Evolutionary conservation across 2,797 vertebrate species (phyloP).

Genomic region (Myiotriccus ornatus): DNA sequence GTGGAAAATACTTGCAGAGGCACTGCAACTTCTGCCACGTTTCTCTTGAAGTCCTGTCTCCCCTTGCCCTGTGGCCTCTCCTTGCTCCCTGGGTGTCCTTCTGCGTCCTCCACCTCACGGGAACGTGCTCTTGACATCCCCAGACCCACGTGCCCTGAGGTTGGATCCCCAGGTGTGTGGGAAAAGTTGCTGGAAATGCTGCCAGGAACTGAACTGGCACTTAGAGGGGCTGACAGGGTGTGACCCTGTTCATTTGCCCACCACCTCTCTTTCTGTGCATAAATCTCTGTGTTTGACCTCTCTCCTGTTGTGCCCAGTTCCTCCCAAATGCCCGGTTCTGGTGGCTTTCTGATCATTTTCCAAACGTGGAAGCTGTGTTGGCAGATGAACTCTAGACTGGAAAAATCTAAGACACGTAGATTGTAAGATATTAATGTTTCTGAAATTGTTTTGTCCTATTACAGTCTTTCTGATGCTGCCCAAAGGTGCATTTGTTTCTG

Average conservation of each 20-base stretch:
- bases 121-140: not conserved
- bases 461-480: not conserved
- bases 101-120: rapidly evolving
- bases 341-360: not conserved
- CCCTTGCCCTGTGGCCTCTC: not conserved
- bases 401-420: not conserved
- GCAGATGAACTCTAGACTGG: not conserved
- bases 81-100: not conserved
- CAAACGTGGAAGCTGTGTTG: not conserved
- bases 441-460: not conserved
- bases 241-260: rapidly evolving
- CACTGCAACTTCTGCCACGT: not conserved
- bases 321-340: not conserved
- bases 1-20: not conserved
- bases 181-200: not conserved
- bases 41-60: rapidly evolving
- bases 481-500: not conserved
- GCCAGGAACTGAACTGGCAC: not conserved
- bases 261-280: not conserved
- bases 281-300: not conserved
- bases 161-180: not conserved
- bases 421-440: not conserved
- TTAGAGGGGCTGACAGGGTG: not conserved
- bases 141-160: not conserved
- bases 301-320: not conserved